Conservation (phyloP, 2,888 invertebrate species). For the Eristalinus sepulchralis region DNA sequence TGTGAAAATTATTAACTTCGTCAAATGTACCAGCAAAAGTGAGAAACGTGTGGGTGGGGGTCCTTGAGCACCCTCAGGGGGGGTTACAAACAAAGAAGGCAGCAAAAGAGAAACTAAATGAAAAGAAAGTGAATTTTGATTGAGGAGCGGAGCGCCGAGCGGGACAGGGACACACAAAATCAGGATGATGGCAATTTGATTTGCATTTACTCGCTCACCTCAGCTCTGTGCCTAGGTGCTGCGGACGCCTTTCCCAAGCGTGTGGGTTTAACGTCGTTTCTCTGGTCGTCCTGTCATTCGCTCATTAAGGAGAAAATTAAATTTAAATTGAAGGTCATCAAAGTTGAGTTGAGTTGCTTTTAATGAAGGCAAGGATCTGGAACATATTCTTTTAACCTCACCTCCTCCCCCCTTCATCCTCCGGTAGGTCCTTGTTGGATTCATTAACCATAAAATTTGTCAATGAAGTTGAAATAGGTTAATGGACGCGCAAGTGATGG, state of each 20-base stretch:
- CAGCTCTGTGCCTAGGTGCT: not conserved
- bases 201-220: constrained; percentile 47
- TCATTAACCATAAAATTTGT: constrained; percentile 20
- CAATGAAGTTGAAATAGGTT: not conserved
- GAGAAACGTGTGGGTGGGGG: not conserved
- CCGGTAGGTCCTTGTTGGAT: not conserved
- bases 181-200: constrained; percentile 57
- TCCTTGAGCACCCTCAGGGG: not conserved
- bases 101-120: not conserved
- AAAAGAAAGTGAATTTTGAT: constrained; percentile 59
- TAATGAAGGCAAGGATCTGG: constrained; percentile 11
- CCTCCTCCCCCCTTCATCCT: no score
- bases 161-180: constrained; percentile 12
- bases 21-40: constrained; percentile 29
- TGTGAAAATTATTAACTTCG: constrained; percentile 66
- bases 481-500: not conserved
- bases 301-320: constrained; percentile 53
- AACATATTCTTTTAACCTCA: constrained; percentile 7
- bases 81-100: not conserved
- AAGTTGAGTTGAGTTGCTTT: constrained; percentile 44
- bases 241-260: not conserved
- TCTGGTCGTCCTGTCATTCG: not conserved
- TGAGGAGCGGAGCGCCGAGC: constrained; percentile 45
- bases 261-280: not conserved
- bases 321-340: constrained; percentile 58